A percentile compares a stretch with the other conserved stretches of the same genome.
Conservation (phyloP, 2,113 vertebrate species). For the Ptilonorhynchus violaceus region DNA sequence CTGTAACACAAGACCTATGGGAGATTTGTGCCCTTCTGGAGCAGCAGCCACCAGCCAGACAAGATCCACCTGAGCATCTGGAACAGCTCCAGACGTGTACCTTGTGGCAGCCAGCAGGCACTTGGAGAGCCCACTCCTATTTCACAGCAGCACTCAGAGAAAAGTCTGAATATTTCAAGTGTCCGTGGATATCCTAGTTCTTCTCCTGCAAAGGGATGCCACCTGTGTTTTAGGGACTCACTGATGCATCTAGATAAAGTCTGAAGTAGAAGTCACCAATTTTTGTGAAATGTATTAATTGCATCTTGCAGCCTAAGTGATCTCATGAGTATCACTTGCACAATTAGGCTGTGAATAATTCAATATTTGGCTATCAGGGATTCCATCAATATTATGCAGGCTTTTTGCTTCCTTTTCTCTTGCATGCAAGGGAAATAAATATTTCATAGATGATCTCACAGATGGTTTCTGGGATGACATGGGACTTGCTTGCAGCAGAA, state of each 20-base stretch:
- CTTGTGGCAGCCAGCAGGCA: not conserved
- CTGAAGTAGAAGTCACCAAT: not conserved
- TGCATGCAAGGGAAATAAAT: not conserved
- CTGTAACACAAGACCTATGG: not conserved
- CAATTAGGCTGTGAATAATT: conserved; percentile 39
- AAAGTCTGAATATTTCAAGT: not conserved
- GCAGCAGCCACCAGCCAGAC: not conserved
- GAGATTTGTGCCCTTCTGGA: not conserved
- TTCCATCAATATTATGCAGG: not conserved
- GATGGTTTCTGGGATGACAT: not conserved
- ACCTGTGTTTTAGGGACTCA: not conserved
- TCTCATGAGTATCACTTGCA: not conserved
- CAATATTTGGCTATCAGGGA: conserved; percentile 1
- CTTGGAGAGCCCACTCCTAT: not conserved
- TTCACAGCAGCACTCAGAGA: accelerated
- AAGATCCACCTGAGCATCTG: not conserved
- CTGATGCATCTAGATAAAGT: not conserved
- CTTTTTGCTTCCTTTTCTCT: not conserved
- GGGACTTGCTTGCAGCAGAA: not conserved
- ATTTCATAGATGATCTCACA: conserved; percentile 6
- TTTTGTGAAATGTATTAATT: not conserved
- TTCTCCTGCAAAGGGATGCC: not conserved
- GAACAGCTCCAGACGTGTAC: not conserved
- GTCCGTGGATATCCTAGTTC: not conserved
- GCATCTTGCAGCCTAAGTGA: not conserved